These are phyloP conservation scores for Drosophila mettleri DNA, from an alignment of 2,888 invertebrate genomes.

Conservation along the genomic window DNA sequence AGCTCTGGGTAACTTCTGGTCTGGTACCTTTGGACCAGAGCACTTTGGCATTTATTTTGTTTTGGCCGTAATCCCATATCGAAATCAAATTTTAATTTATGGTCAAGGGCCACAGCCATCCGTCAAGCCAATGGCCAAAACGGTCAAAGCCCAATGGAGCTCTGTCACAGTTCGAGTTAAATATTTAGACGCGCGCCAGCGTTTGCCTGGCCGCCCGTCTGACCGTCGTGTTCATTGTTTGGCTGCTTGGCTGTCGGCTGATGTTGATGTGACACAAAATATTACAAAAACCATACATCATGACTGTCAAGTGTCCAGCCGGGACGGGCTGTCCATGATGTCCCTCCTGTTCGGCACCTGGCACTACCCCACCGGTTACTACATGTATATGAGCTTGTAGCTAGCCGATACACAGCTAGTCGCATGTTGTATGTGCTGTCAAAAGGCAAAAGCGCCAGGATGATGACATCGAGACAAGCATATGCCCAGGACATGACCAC, in stretches of 20 bases:
- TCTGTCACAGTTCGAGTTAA: constrained; percentile 62
- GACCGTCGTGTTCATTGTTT: constrained; percentile 42
- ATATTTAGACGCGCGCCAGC: constrained; percentile 69
- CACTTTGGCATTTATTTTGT: not conserved
- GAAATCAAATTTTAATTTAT: constrained; percentile 59
- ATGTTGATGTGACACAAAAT: constrained; percentile 75
- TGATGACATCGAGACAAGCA: constrained; percentile 62
- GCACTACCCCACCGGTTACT: constrained; percentile 1
- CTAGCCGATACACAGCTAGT: constrained; percentile 28
- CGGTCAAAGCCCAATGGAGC: constrained; percentile 11
- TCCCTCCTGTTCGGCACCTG: constrained; percentile 5
- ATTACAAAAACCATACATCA: constrained; percentile 76
- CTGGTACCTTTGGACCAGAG: not conserved
- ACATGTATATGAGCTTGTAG: constrained; percentile 30
- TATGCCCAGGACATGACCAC: constrained; percentile 55
- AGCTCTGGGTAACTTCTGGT: not conserved
- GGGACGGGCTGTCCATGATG: constrained; percentile 6
- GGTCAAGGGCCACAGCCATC: constrained; percentile 54
- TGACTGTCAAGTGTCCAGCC: constrained; percentile 49
- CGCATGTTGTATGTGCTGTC: constrained; percentile 27
- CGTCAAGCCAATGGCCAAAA: constrained; percentile 41
- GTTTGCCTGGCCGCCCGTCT: constrained; percentile 34
- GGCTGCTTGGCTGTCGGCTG: constrained; percentile 30
- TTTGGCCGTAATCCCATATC: constrained; percentile 23
- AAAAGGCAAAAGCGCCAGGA: constrained; percentile 52